Evolutionary conservation across 2,888 invertebrate species (phyloP).

Genomic region (Limnephilus auricula): DNA sequence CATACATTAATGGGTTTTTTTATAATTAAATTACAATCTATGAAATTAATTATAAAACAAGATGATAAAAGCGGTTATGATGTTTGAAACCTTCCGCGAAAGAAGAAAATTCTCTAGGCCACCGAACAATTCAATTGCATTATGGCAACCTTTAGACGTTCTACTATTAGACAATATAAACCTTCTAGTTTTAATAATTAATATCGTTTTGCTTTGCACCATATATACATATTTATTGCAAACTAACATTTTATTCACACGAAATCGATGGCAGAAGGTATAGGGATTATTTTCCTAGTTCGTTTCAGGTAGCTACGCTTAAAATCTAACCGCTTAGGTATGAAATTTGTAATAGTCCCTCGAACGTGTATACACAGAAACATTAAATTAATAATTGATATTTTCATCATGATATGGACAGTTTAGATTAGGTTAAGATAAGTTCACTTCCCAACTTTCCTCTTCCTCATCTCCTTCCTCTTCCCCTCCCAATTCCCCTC

Average conservation of each 20-base stretch:
- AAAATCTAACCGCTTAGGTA: background rate
- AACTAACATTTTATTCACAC: background rate
- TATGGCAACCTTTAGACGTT: background rate
- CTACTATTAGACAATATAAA: background rate
- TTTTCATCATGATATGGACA: no score
- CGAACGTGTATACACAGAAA: no score
- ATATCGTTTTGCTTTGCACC: background rate
- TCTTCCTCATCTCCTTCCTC: no score
- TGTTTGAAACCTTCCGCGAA: background rate
- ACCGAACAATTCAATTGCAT: background rate
- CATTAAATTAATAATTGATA: no score
- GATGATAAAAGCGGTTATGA: no score
- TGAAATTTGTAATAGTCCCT: no score
- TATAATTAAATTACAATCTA: no score
- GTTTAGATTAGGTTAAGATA: no score
- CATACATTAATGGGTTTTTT: no score
- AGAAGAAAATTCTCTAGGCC: background rate
- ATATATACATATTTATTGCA: background rate
- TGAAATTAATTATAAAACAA: no score
- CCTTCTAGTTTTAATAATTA: background rate
- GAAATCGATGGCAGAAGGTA: background rate
- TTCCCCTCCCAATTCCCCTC: no score
- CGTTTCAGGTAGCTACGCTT: background rate
- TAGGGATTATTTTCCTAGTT: background rate
- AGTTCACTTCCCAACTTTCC: no score